These are phyloP conservation scores for Bedellia somnulentella DNA, from an alignment of 2,888 invertebrate species.

Conservation along the genomic window DNA sequence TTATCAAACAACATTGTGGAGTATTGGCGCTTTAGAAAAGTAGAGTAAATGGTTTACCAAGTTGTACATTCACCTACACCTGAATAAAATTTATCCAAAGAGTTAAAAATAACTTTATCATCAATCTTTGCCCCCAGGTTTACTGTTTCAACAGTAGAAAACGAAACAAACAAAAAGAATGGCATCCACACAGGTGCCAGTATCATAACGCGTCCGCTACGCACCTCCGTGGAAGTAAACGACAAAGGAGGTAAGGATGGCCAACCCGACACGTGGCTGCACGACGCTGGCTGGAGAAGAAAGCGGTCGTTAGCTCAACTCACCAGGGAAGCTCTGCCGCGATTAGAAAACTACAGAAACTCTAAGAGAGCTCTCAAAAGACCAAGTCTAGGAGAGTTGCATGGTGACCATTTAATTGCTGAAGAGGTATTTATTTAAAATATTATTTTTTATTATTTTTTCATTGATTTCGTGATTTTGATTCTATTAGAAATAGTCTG, in stretches of 20 bases:
- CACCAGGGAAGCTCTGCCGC: conserved; percentile 77
- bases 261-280: conserved; percentile 43
- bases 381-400: conserved; percentile 82
- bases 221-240: conserved; percentile 29
- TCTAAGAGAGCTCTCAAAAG: conserved; percentile 75
- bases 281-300: conserved; percentile 48
- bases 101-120: conserved; percentile 4
- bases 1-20: too few species aligned
- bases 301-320: conserved; percentile 66
- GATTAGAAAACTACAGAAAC: conserved; percentile 81
- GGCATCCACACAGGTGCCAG: conserved; percentile 48
- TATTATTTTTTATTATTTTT: too few species aligned
- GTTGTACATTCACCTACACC: too few species aligned
- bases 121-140: conserved; percentile 24
- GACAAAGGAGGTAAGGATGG: conserved; percentile 18
- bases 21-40: too few species aligned
- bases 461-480: too few species aligned
- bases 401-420: conserved; percentile 62
- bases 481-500: too few species aligned
- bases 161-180: conserved; percentile 38
- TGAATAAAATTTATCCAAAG: too few species aligned
- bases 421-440: too few species aligned
- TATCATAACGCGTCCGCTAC: conserved; percentile 41
- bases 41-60: too few species aligned
- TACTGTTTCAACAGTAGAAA: conserved; percentile 36